These are phyloP conservation scores for Ophonus ardosiacus DNA, from an alignment of 2,888 invertebrate genomes.

Conservation along the genomic window DNA sequence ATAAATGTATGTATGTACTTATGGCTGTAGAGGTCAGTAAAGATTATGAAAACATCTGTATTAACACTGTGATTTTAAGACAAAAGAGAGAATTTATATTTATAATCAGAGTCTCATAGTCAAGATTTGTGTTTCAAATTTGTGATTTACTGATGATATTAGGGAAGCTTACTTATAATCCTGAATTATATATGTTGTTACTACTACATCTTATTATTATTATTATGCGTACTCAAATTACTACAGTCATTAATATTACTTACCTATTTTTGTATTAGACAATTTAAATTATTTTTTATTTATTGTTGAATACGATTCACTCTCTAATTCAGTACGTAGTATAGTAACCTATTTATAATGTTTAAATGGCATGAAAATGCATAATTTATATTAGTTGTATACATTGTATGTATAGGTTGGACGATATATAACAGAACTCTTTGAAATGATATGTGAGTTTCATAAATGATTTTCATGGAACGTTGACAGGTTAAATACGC, in stretches of 20 bases:
- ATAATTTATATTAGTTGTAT: constrained; percentile 51
- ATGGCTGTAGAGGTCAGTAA: not conserved
- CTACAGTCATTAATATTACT: constrained; percentile 24
- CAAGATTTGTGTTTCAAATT: constrained; percentile 12
- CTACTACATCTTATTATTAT: constrained; percentile 24
- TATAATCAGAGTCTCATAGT: constrained; percentile 32
- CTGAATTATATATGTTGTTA: constrained; percentile 40
- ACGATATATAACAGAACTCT: no score
- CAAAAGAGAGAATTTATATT: constrained; percentile 31
- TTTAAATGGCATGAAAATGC: constrained; percentile 24
- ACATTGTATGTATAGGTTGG: constrained; percentile 49
- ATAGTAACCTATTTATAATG: constrained; percentile 25
- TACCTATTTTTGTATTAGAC: constrained; percentile 40
- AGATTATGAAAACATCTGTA: constrained; percentile 28
- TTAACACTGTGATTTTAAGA: constrained; percentile 43
- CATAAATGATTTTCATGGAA: no score
- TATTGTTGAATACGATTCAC: constrained; percentile 36
- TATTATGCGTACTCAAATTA: constrained; percentile 32
- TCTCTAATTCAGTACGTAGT: constrained; percentile 10
- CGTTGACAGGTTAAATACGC: no score
- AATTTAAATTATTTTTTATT: constrained; percentile 44
- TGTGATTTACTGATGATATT: constrained; percentile 20
- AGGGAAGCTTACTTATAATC: not conserved
- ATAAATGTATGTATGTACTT: constrained; percentile 6
- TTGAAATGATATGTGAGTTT: no score